Conservation (phyloP, 1,140 invertebrate species). For the Ceratina australensis region DNA sequence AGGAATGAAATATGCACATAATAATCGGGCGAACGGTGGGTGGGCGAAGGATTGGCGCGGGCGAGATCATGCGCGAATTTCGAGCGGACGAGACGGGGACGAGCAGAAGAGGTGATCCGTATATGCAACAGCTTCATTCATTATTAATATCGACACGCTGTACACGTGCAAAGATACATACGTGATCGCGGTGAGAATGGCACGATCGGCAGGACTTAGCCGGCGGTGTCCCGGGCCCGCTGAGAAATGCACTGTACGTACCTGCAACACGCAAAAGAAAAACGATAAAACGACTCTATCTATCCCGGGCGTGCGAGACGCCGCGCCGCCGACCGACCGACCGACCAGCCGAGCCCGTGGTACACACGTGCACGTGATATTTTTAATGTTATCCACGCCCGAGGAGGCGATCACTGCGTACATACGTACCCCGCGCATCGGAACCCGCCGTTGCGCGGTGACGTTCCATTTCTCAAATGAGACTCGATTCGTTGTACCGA, state of each 20-base stretch:
- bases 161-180: conserved; percentile 60
- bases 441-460: background rate
- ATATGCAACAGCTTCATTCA: conserved; percentile 57
- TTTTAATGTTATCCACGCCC: conserved; percentile 25
- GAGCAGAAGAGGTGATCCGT: background rate
- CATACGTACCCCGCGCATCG: too few species aligned
- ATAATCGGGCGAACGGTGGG: conserved; percentile 33
- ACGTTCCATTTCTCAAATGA: conserved; percentile 29
- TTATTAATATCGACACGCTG: conserved; percentile 61
- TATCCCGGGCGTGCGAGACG: background rate
- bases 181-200: conserved; percentile 59
- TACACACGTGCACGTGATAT: conserved; percentile 17
- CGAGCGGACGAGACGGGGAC: conserved; percentile 40
- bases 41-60: conserved; percentile 27
- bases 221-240: conserved; percentile 1
- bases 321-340: background rate
- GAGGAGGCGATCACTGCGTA: background rate
- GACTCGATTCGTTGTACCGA: conserved; percentile 14
- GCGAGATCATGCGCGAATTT: conserved; percentile 50
- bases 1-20: conserved; percentile 42
- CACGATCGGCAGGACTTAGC: conserved; percentile 31
- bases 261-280: conserved; percentile 59
- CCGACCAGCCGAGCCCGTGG: too few species aligned
- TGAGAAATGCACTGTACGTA: conserved; percentile 55
- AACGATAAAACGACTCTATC: conserved; percentile 44